Evolutionary conservation across 2,888 invertebrate genomes (phyloP), one percentile per base, ranked within the genome.

Genomic region (Xestoiulus laeticollis): DNA sequence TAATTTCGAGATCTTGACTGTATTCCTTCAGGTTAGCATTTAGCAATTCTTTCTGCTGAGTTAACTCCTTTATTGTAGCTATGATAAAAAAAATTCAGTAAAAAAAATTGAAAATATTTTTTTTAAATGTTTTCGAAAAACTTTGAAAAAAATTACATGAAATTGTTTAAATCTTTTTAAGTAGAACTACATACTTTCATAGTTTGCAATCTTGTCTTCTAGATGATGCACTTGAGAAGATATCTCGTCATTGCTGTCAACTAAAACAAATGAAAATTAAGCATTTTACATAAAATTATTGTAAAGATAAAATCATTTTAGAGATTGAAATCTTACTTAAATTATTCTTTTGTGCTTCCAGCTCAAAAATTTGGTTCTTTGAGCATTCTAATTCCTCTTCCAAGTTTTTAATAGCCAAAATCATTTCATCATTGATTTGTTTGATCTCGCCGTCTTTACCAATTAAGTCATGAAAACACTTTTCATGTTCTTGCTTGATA

Each of bases 1-100:
- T 87, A 8, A 16, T 38, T 82, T 87, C 87, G 32, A 82, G 38
- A 38, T 87, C 78, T 38, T 33, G 22, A n/a, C 26, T 30, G 26
- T n/a, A 87, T 12, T 33, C 33, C 26, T 43, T 38, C 10, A 87
- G 19, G 22, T 82, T 44, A 12, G 8, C 30, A 33, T 2, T 22
- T 22, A 87, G 44, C 19, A 68, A 10, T 48, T 86, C 86, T 33
- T 86, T 86, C 53, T 86, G 44, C 14, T 30, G 86, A 32, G 86
- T 48, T 26, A 59, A 53, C n/a, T 53, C 33, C 38, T 16, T 43
- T 44, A 48, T 85, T 4, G 43, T 26, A n/a, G 10, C 85, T 85
- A 48, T 38, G 85, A 26, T 22, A 53, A 10, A 32, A 43, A 33
- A 22, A 26, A 44, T 1, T 19, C 30, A 26, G 38, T 19, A 8